A percentile compares a stretch with the other conserved stretches of the same genome.
These are phyloP conservation scores for Panthera uncia DNA, from an alignment of 2,113 vertebrate genomes.

Conservation along the genomic window DNA sequence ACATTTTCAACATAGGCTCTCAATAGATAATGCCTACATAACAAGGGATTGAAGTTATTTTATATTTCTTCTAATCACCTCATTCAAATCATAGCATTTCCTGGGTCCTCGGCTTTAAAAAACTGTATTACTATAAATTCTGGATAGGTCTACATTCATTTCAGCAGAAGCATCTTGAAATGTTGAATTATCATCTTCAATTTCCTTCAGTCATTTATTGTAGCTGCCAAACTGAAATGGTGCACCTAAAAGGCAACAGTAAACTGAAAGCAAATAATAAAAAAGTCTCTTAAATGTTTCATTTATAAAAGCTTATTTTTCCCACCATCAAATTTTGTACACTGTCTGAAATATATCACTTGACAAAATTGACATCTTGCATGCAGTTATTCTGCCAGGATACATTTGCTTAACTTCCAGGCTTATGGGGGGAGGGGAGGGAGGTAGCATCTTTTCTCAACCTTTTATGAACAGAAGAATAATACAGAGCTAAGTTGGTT, in stretches of 20 bases:
- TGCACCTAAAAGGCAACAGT: slow-evolving; percentile 81
- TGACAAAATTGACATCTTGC: slow-evolving; percentile 80
- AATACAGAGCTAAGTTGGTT: slow-evolving; percentile 58
- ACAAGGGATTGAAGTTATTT: slow-evolving; percentile 43
- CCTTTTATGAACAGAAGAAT: slow-evolving; percentile 70
- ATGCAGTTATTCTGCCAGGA: slow-evolving; percentile 40
- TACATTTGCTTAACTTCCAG: slow-evolving; percentile 73
- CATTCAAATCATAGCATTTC: slow-evolving; percentile 85
- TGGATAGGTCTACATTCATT: slow-evolving; percentile 79
- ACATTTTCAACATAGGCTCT: slow-evolving; percentile 22
- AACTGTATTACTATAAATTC: slow-evolving; percentile 82
- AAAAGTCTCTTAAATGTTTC: slow-evolving; percentile 82
- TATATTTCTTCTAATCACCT: slow-evolving; percentile 80
- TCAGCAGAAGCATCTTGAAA: slow-evolving; percentile 84
- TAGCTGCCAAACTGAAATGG: slow-evolving; percentile 84
- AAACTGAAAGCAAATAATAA: slow-evolving; percentile 79
- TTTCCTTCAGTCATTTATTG: slow-evolving; percentile 87
- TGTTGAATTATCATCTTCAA: slow-evolving; percentile 88
- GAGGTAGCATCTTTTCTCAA: slow-evolving; percentile 43
- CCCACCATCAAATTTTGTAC: slow-evolving; percentile 79
- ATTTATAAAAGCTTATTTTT: slow-evolving; percentile 85
- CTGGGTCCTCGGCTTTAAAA: slow-evolving; percentile 84
- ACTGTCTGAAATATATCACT: slow-evolving; percentile 83
- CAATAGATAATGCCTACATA: neutral
- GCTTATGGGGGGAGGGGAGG: slow-evolving; percentile 19